Evolutionary conservation across 1,140 invertebrate genomes (phyloP).

Genomic region (Papilio xuthus): DNA sequence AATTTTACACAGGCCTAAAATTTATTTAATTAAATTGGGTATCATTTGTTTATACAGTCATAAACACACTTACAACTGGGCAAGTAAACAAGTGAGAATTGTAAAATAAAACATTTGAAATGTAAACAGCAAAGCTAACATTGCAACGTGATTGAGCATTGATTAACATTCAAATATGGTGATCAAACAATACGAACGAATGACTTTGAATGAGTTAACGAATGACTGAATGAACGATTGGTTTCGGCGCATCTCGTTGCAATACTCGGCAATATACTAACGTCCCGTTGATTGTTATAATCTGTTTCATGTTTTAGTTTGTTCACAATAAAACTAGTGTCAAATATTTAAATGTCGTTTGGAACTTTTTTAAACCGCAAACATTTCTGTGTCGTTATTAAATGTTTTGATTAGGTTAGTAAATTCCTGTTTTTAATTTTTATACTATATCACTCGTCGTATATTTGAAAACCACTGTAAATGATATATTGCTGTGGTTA

Average conservation of each 20-base stretch:
- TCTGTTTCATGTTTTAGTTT: constrained; percentile 1
- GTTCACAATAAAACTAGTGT: background rate
- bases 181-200: constrained; percentile 39
- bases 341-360: background rate
- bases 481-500: background rate
- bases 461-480: background rate
- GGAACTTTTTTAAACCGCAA: background rate
- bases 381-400: background rate
- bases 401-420: background rate
- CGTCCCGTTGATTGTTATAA: constrained; percentile 18
- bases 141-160: constrained; percentile 33
- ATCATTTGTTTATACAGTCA: background rate
- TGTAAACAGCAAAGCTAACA: constrained; percentile 27
- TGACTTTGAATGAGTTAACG: constrained; percentile 37
- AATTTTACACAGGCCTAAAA: background rate
- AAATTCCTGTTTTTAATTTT: background rate
- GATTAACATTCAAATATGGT: constrained; percentile 35
- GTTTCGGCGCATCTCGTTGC: background rate
- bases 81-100: background rate
- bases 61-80: background rate
- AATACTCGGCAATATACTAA: background rate
- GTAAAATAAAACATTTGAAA: background rate
- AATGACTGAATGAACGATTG: constrained; percentile 10
- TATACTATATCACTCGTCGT: too few species aligned
- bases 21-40: background rate